These are phyloP conservation scores for Megalurothrips usitatus DNA, from an alignment of 2,888 invertebrate species.

Conservation along the genomic window DNA sequence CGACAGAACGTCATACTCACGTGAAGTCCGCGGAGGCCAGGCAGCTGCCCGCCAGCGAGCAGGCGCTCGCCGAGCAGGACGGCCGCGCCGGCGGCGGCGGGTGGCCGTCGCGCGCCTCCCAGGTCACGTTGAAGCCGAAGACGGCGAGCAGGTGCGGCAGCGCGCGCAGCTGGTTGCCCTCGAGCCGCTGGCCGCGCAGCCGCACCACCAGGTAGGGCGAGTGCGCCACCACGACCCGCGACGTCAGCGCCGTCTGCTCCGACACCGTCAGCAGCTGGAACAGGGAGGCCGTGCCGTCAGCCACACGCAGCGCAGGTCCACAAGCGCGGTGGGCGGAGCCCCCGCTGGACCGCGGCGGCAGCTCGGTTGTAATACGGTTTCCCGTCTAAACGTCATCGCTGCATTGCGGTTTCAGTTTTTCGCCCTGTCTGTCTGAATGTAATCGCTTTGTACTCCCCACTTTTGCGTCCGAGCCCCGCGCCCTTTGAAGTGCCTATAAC, in stretches of 20 bases:
- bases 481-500: too few relatives aligned
- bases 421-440: too few relatives aligned
- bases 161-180: constrained; percentile 79
- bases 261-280: constrained; percentile 1
- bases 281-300: neutral
- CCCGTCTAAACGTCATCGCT: too few relatives aligned
- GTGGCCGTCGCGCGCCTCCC: constrained; percentile 52
- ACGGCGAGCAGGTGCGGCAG: constrained; percentile 75
- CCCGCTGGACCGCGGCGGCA: too few relatives aligned
- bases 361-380: too few relatives aligned
- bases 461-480: too few relatives aligned
- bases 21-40: constrained; percentile 64
- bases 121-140: constrained; percentile 89
- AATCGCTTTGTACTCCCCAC: too few relatives aligned
- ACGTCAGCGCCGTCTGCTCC: constrained; percentile 55
- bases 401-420: too few relatives aligned
- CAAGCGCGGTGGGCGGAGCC: too few relatives aligned
- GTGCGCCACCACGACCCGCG: constrained; percentile 57
- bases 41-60: constrained; percentile 80
- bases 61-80: constrained; percentile 70
- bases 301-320: neutral
- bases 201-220: constrained; percentile 75
- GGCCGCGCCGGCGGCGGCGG: constrained; percentile 35
- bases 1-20: constrained; percentile 60
- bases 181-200: constrained; percentile 64